Base-by-base conservation (phyloP, 1,140 invertebrate genomes). In the Philotrypesis tridentata region DNA sequence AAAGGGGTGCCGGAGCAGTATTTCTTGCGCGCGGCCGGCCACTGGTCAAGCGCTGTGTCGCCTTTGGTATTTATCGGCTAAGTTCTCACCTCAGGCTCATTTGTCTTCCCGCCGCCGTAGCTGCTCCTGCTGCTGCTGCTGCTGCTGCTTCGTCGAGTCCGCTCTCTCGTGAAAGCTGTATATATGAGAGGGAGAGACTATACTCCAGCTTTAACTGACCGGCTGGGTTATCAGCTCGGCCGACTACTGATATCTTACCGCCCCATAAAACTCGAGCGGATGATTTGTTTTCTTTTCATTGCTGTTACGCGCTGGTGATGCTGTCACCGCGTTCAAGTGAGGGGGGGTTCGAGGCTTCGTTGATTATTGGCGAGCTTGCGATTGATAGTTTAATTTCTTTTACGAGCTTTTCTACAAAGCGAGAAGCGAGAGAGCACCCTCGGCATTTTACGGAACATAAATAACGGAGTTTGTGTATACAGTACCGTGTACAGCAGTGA, bases 11-110 rank as follows among this genome's bases (percentile, higher is more conserved):
- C 82, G 74, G 82, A 82, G 84, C 87, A 87, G 88, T 92, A 91
- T 91, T 90, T 90, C 90, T 91, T 90, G 89, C 83, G 60, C 25
- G 86, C 82, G 88, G 87, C 89, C 86, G 87, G 89, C 87, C 88
- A 86, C 88, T 91, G 90, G 90, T 92, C 91, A 91, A 92, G 90
- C 90, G 89, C 87, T 91, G 89, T 91, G 91, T 92, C 91, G 91
- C 91, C 89, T 91, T 91, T 89, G 89, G 89, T 92, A 92, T 92
- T 92, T 92, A 92, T 92, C 91, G 91, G 90, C 87, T 88, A 92
- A 92, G 90, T 92, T 92, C 89, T 92, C 91, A 92, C 91, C 91
- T 92, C 91, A 90, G 85, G 87, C 90, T 92, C 91, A 91, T 92
- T 92, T 92, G 90, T 92, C 91, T 92, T 92, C 89, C 85, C 87